Evolutionary conservation across 2,797 vertebrate genomes (phyloP), one percentile per base, ranked within the genome.

Genomic region (Novumbra hubbsi): DNA sequence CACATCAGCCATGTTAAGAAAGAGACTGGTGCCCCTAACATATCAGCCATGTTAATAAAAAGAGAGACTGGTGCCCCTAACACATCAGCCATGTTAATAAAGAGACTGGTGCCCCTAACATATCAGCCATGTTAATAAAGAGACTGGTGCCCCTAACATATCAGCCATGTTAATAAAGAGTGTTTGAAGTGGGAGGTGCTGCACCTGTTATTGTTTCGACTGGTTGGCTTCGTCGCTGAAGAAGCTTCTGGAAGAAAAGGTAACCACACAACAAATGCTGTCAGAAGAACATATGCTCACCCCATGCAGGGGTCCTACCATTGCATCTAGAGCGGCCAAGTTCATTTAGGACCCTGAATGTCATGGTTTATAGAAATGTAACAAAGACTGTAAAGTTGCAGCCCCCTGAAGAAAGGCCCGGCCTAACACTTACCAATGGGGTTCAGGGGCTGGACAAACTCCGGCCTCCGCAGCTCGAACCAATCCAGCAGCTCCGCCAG

Each of bases 401-500:
- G 9, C 55, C 21, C 24, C 55, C 0, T 24, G n/a, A 57, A 57
- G n/a, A 57, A 57, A 12, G 55, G 55, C 55, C 55, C 2, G 12
- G 55, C 21, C 2, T 12, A 21, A 19, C 17, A 70, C 88, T 75
- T 82, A 95, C 93, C 90, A 72, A 85, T 78, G 0, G 83, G 80
- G 80, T 93, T 86, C 21, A 92, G 71, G 38, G 95, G 94, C 72
- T 94, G 94, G 79, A 97, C 96, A 71, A 97, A 96, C 69, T 96
- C 95, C 0, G 96, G 96, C 77, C 90, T 95, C 75, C 83, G 88
- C 32, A 97, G 91, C 85, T 97, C 96, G 74, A 98, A 97, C 92
- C 96, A 97, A 76, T 81, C 81, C 52, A 96, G 94, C 76, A 98
- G 91, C 76, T 98, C 96, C 0, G 94, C 94, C 48, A 98, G 80